Evolutionary conservation across 2,888 invertebrate genomes (phyloP), one percentile per base, ranked within the genome.

Genomic region (Caenorhabditis sinica): DNA sequence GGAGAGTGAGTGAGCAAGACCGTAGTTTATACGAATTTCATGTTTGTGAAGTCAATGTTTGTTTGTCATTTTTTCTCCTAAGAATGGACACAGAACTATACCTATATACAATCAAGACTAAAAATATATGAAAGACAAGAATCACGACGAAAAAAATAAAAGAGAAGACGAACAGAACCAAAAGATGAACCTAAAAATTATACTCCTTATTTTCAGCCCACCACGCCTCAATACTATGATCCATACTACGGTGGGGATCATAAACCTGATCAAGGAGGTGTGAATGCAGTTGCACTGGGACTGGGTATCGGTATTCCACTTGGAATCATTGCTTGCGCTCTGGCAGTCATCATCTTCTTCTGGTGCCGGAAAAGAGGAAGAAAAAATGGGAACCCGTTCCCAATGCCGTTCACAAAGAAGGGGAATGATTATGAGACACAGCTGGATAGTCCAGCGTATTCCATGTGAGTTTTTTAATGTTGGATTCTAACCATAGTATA

Each of bases 291-390:
- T 13, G 87, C 85, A 4, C 65, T 88, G 9, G 88, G 88, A 33
- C 49, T 88, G 25, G 87, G 86, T 4, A 60, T 88, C 0, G 88
- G 88, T 20, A 83, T 88, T 11, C 81, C 84, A 23, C 58, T 88
- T 6, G 86, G 86, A 6, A 40, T 82, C 17, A 63, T 86, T n/a
- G 81, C 82, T 0, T 36, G 83, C 1, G 68, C 65, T 17, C 66
- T 82, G 11, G 61, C 86, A 13, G 53, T 85, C 2, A 72, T 82
- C 49, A 53, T 87, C n/a, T 72, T 81, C 49, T 86, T 81, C 61
- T 82, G 87, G 72, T 86, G 83, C 58, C 40, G 75, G 20, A 65
- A 66, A 36, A 40, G 79, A 20, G 58, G 72, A 25, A 43, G 43
- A 13, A 68, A 68, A 45, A 84, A 74, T 49, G 43, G 66, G 11